Conservation (phyloP, 2,888 invertebrate species). For the Cerastis rubricosa region DNA sequence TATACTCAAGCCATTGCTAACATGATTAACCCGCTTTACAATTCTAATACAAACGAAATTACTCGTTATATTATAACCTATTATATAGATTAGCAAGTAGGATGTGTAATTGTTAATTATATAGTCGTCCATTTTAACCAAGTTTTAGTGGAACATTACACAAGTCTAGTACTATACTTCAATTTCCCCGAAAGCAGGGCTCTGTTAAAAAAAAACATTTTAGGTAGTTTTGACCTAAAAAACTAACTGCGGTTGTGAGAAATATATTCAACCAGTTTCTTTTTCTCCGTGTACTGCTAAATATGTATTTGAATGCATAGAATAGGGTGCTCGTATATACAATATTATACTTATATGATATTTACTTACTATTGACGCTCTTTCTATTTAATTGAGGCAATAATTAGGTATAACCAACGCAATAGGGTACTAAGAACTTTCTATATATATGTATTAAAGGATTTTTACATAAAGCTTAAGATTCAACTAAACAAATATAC, state of each 20-base stretch:
- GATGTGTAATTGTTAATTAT: slow-evolving; percentile 67
- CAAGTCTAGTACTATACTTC: slow-evolving; percentile 25
- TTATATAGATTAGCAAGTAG: slow-evolving; percentile 71
- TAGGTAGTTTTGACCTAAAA: slow-evolving; percentile 46
- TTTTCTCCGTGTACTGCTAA: slow-evolving; percentile 57
- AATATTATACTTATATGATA: slow-evolving; percentile 69
- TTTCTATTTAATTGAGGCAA: slow-evolving; percentile 82
- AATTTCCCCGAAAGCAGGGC: slow-evolving; percentile 32
- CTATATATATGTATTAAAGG: slow-evolving; percentile 70
- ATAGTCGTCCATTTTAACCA: slow-evolving; percentile 73
- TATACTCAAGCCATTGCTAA: slow-evolving; percentile 75
- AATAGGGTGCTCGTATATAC: slow-evolving; percentile 75
- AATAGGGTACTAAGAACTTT: slow-evolving; percentile 78
- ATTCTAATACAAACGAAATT: slow-evolving; percentile 61
- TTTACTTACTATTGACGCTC: slow-evolving; percentile 73
- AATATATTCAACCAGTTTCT: slow-evolving; percentile 68
- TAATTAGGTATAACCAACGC: slow-evolving; percentile 79
- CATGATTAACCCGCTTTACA: slow-evolving; percentile 78
- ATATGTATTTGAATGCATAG: slow-evolving; percentile 66
- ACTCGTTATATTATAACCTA: slow-evolving; percentile 56
- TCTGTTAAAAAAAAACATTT: slow-evolving; percentile 43
- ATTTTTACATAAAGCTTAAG: slow-evolving; percentile 81
- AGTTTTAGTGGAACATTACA: slow-evolving; percentile 60
- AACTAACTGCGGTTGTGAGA: slow-evolving; percentile 72
- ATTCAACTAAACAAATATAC: slow-evolving; percentile 73